A percentile compares a stretch with the other conserved stretches of the same genome.
Conservation (phyloP, 2,113 vertebrate genomes). For the Condylura cristata region DNA sequence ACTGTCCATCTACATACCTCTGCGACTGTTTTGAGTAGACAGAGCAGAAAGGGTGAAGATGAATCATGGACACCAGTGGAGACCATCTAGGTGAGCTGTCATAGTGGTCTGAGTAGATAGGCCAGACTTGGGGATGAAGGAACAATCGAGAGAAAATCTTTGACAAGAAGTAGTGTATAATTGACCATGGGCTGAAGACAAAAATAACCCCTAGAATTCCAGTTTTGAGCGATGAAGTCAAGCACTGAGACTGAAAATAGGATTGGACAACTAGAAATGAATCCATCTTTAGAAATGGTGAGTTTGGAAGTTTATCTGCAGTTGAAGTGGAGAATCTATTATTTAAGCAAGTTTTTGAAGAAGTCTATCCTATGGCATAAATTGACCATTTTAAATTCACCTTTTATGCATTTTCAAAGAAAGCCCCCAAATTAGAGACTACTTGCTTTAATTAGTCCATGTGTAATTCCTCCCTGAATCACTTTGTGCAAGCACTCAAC, state of each 20-base stretch:
- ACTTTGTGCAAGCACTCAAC: neutral
- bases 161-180: neutral
- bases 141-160: neutral
- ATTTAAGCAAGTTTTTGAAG: neutral
- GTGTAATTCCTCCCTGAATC: neutral
- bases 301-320: neutral
- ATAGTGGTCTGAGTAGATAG: neutral
- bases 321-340: neutral
- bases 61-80: neutral
- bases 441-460: neutral
- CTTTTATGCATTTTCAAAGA: slow-evolving; percentile 1
- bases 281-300: neutral
- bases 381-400: neutral
- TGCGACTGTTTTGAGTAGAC: neutral
- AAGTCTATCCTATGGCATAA: neutral
- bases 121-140: neutral
- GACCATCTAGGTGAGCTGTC: neutral
- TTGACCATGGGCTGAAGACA: neutral
- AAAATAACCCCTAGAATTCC: neutral
- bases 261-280: neutral
- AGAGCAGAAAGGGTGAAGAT: neutral
- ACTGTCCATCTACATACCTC: neutral
- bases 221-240: neutral
- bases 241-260: neutral
- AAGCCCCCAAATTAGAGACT: neutral